Base-by-base conservation (phyloP, 1,140 invertebrate genomes). In the Thaumetopoea pityocampa region DNA sequence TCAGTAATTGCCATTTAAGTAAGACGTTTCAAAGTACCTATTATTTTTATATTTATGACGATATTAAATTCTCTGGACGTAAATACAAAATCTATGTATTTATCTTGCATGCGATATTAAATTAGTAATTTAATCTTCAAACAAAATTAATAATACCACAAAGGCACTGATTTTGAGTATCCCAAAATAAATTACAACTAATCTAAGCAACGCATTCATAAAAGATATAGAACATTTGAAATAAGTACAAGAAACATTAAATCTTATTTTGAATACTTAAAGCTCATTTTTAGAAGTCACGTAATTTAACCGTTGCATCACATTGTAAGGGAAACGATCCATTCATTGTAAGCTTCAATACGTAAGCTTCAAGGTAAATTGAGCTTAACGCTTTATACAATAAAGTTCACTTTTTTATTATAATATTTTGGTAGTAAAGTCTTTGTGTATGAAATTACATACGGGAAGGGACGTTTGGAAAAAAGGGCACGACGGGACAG, bases 401-500 rank as follows among this genome's bases (percentile, higher is more conserved):
- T 15, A 56, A 44, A 38, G 28, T 35, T 32, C 24, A 50, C 33
- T 16, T 44, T 6, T 19, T 9, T 10, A 26, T 19, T 5, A 14
- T 12, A 22, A 22, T 37, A 14, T 42, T 43, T n/a, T 11, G 37
- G 27, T 34, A 16, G 15, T 57, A 67, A 33, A 8, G 57, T 17
- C 55, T 36, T 65, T 74, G 53, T 49, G 18, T 34, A 37, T 29
- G 11, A 33, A 23, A 37, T 41, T 38, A 37, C 38, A 28, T 45
- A 53, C 56, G 53, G 62, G 66, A 80, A 80, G 72, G 77, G 79
- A 83, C 79, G 79, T 83, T 79, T 59, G 79, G 80, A 84, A 50
- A 84, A 84, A 78, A 77, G 80, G 71, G 73, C 76, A 73, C 73
- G 70, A 73, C 68, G 73, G 77, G 79, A 81, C 77, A 72, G 77